phyloP scores from a whole-genome alignment of 2,113 vertebrate genomes.

The Chloebia gouldiae region DNA sequence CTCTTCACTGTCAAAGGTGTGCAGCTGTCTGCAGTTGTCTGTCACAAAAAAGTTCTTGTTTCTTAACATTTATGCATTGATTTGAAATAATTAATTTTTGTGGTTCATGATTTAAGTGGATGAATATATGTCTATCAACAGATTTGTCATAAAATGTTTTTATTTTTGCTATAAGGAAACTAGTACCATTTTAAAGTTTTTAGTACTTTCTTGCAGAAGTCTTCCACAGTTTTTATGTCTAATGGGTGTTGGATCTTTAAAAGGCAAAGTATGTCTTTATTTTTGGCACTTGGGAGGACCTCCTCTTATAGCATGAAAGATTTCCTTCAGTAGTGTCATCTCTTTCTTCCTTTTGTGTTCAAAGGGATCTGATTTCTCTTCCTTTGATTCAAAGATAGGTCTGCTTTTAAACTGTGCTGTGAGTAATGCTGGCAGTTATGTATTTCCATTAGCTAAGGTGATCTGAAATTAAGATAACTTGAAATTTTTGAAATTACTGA shows the following conservation, averaged over 20 bases:
- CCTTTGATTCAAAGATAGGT: background rate
- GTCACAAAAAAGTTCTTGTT: background rate
- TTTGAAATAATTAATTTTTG: background rate
- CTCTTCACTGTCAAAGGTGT: background rate
- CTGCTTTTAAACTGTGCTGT: background rate
- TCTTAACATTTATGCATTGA: background rate
- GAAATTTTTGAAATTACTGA: background rate
- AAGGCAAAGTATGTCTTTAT: background rate
- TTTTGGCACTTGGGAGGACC: background rate
- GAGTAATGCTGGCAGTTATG: background rate
- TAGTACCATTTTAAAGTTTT: background rate
- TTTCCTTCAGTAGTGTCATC: background rate
- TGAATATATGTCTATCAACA: background rate
- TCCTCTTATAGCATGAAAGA: background rate
- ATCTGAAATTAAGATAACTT: background rate
- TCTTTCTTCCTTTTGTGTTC: background rate
- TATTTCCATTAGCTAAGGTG: background rate
- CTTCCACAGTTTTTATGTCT: background rate
- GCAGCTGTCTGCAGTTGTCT: background rate
- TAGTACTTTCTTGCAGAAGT: background rate
- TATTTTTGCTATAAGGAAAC: background rate
- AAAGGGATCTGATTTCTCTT: background rate
- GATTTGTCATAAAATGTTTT: background rate
- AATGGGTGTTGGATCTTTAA: background rate
- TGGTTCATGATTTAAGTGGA: background rate